These are phyloP conservation scores for Dryobotodes eremita DNA, from an alignment of 2,888 invertebrate genomes.

Conservation along the genomic window DNA sequence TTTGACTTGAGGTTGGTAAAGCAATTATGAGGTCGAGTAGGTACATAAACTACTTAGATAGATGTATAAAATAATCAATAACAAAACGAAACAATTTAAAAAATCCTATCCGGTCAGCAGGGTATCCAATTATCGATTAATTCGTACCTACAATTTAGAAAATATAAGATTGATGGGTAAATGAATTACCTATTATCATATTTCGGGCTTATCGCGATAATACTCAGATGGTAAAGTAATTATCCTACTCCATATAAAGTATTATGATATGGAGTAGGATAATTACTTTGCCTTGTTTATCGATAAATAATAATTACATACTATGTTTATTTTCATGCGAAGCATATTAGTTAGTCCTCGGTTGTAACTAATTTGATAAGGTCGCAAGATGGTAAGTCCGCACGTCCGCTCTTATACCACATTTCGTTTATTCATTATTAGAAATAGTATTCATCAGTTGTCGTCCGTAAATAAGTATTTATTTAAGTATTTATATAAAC, in stretches of 20 bases:
- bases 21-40: too few species aligned
- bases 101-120: neutral
- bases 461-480: neutral
- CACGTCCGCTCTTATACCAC: neutral
- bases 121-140: conserved; percentile 21
- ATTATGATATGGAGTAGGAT: conserved; percentile 37
- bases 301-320: conserved; percentile 19
- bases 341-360: conserved; percentile 16
- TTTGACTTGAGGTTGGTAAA: too few species aligned
- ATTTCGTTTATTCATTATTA: neutral
- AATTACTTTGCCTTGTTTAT: conserved; percentile 33
- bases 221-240: neutral
- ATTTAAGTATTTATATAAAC: neutral
- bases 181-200: neutral
- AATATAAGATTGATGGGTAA: conserved; percentile 35
- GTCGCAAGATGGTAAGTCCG: conserved; percentile 48
- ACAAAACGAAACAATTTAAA: neutral
- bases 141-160: conserved; percentile 8
- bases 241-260: too few species aligned
- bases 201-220: conserved; percentile 24
- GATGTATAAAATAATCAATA: neutral
- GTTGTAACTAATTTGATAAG: conserved; percentile 24
- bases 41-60: too few species aligned
- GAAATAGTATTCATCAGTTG: neutral
- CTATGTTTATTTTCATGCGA: conserved; percentile 16